These are phyloP conservation scores for Gobionotothen gibberifrons DNA, from an alignment of 2,797 vertebrate genomes.

Conservation along the genomic window DNA sequence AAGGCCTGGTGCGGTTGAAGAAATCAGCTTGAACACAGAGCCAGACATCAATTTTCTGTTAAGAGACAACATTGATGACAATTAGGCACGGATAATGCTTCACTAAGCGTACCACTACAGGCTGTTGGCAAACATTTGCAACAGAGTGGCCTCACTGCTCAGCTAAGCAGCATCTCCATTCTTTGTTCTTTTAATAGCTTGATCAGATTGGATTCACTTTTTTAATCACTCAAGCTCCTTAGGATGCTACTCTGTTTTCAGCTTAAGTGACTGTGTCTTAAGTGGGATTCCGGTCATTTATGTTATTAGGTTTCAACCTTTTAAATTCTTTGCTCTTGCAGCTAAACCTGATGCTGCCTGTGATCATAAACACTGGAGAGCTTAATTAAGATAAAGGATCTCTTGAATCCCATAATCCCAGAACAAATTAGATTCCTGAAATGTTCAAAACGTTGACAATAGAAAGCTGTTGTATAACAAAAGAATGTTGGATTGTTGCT, in stretches of 20 bases:
- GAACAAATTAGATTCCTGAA: slow-evolving; percentile 21
- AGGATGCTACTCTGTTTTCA: slow-evolving; percentile 55
- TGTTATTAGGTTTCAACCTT: slow-evolving; percentile 5
- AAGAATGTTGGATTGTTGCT: slow-evolving; percentile 22
- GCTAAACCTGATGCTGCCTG: background rate
- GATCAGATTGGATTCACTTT: slow-evolving; percentile 77
- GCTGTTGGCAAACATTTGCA: slow-evolving; percentile 62
- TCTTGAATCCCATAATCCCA: slow-evolving; percentile 11
- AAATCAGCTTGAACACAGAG: slow-evolving; percentile 50
- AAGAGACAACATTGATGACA: slow-evolving; percentile 53
- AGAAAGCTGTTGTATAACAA: slow-evolving; percentile 14
- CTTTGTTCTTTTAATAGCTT: slow-evolving; percentile 79
- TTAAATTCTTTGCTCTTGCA: background rate
- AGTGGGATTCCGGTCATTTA: slow-evolving; percentile 35
- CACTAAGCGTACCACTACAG: slow-evolving; percentile 42
- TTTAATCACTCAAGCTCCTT: slow-evolving; percentile 70
- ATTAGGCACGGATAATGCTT: slow-evolving; percentile 51
- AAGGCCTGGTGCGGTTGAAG: slow-evolving; percentile 34
- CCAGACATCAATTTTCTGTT: slow-evolving; percentile 43
- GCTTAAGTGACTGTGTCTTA: slow-evolving; percentile 33
- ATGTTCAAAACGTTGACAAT: slow-evolving; percentile 1
- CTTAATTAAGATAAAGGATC: slow-evolving; percentile 5
- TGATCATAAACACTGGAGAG: background rate
- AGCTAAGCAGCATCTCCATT: slow-evolving; percentile 49
- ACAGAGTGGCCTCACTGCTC: slow-evolving; percentile 44